Evolutionary conservation across 2,888 invertebrate species (phyloP).

Genomic region (Kuschelorhynchus macadamiae): DNA sequence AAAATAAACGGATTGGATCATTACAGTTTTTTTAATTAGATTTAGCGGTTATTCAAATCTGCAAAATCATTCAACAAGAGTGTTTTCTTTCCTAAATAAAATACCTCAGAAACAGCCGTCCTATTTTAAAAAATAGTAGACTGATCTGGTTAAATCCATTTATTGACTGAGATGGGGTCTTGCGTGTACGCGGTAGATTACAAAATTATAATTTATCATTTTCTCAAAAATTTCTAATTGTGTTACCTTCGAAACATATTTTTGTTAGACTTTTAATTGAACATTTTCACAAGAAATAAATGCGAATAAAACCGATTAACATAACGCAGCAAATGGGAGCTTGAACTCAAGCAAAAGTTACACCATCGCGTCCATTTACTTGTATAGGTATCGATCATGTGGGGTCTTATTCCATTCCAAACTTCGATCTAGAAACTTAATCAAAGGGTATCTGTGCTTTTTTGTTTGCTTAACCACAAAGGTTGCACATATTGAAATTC

Average conservation of each 20-base stretch:
- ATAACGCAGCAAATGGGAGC: conserved; percentile 37
- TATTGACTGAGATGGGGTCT: no score
- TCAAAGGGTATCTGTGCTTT: not conserved
- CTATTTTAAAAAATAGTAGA: no score
- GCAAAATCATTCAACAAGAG: no score
- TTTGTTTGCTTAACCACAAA: not conserved
- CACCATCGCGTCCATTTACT: not conserved
- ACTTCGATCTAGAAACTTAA: not conserved
- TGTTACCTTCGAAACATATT: conserved; percentile 14
- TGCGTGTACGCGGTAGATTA: no score
- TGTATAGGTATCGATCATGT: not conserved
- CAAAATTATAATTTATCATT: no score
- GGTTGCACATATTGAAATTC: not conserved
- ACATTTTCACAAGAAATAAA: conserved; percentile 38
- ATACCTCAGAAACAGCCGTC: no score
- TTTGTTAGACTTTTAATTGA: conserved; percentile 28
- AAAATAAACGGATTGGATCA: no score
- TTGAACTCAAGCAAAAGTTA: conserved; percentile 30
- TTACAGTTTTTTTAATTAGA: no score
- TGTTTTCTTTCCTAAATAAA: no score
- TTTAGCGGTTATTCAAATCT: no score
- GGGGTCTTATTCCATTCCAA: not conserved
- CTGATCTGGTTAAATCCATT: no score
- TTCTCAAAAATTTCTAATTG: conserved; percentile 10
- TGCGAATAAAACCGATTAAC: conserved; percentile 29